Evolutionary conservation across 2,113 vertebrate species (phyloP).

Genomic region (Amblyopsis rosae): DNA sequence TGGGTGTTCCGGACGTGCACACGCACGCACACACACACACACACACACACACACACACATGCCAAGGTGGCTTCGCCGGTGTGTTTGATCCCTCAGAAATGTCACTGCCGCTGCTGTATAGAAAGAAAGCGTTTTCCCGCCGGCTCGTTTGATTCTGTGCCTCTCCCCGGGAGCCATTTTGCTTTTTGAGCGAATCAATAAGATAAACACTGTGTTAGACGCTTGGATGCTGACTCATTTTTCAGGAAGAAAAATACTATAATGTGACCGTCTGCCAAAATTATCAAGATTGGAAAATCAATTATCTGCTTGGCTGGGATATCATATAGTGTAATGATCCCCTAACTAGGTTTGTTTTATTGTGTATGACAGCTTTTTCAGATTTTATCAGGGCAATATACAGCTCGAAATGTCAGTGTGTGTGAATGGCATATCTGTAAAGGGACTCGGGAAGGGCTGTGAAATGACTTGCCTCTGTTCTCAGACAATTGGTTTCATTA

Average conservation of each 20-base stretch:
- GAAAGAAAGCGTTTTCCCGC: slow-evolving; percentile 8
- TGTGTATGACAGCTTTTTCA: not conserved
- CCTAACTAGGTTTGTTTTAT: slow-evolving; percentile 21
- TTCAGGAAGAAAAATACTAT: slow-evolving; percentile 31
- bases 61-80: slow-evolving; percentile 15
- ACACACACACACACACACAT: slow-evolving; percentile 1
- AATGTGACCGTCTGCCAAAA: slow-evolving; percentile 46
- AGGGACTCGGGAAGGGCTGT: not conserved
- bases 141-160: slow-evolving; percentile 17
- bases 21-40: slow-evolving; percentile 11
- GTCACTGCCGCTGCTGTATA: too few species aligned
- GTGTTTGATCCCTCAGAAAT: slow-evolving; percentile 5
- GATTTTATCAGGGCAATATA: not conserved
- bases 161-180: slow-evolving; percentile 21
- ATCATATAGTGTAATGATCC: slow-evolving; percentile 25
- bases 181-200: slow-evolving; percentile 51
- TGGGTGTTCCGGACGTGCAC: not conserved
- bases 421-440: not conserved
- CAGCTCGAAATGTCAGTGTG: not conserved
- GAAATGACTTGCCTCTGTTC: not conserved
- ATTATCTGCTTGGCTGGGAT: slow-evolving; percentile 44
- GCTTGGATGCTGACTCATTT: slow-evolving; percentile 30
- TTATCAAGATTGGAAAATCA: slow-evolving; percentile 48
- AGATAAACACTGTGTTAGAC: slow-evolving; percentile 47
- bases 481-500: not conserved